These are phyloP conservation scores for Dicyrtoma fusca DNA, from an alignment of 2,888 invertebrate genomes.

Conservation along the genomic window DNA sequence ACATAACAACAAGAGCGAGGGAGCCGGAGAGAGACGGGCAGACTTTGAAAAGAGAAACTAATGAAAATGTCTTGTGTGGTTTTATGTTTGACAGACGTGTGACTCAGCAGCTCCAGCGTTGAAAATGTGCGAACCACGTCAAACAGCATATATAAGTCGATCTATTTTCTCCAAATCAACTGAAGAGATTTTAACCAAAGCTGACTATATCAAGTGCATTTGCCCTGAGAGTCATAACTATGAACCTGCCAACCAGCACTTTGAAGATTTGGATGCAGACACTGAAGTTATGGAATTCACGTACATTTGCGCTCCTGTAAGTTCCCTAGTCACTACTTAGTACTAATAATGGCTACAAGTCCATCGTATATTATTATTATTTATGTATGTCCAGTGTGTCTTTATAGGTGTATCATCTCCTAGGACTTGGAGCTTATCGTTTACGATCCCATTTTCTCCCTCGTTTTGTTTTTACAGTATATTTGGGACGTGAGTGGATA, in stretches of 20 bases:
- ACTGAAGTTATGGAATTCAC: conserved; percentile 53
- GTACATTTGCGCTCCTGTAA: conserved; percentile 55
- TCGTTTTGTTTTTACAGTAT: no score
- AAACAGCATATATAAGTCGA: conserved; percentile 54
- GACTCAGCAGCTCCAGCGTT: conserved; percentile 41
- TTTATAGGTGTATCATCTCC: no score
- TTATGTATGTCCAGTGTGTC: no score
- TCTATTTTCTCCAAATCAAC: conserved; percentile 53
- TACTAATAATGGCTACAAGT: no score
- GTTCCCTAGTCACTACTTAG: no score
- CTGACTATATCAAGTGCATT: conserved; percentile 54
- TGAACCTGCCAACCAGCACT: conserved; percentile 52
- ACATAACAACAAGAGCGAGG: no score
- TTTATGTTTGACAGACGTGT: conserved; percentile 22
- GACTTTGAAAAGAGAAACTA: no score
- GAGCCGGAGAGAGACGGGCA: no score
- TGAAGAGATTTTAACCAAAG: conserved; percentile 51
- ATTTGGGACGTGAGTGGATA: no score
- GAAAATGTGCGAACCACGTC: conserved; percentile 44
- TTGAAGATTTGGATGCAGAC: conserved; percentile 52
- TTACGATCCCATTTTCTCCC: no score
- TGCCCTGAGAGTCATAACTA: conserved; percentile 56
- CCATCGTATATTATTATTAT: no score
- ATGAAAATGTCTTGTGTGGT: neutral
- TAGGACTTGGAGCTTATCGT: no score